Evolutionary conservation across 2,888 invertebrate species (phyloP).

Genomic region (Trisateles emortualis): DNA sequence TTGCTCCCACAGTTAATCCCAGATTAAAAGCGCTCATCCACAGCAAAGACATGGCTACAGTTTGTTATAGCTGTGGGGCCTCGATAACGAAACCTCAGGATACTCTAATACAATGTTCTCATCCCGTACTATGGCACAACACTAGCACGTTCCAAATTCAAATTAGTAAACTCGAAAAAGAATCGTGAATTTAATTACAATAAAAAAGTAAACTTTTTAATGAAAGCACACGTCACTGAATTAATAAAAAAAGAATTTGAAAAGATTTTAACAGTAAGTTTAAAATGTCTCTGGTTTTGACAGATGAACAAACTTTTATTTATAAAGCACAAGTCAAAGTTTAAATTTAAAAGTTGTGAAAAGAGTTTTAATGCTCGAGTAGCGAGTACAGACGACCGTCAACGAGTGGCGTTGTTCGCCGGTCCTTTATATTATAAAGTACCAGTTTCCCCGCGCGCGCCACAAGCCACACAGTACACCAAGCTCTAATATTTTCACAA

Average conservation of each 20-base stretch:
- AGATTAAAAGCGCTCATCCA: conserved; percentile 89
- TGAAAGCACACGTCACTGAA: neutral
- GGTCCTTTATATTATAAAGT: conserved; percentile 68
- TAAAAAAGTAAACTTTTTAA: neutral
- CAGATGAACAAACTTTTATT: too few species aligned
- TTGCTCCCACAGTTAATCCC: conserved; percentile 88
- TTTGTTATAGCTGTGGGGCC: conserved; percentile 25
- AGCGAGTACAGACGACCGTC: conserved; percentile 57
- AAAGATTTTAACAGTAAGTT: too few species aligned
- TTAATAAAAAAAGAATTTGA: too few species aligned
- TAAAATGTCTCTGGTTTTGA: too few species aligned
- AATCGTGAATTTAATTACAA: neutral
- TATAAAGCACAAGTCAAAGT: neutral
- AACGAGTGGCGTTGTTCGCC: conserved; percentile 62
- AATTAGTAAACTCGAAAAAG: neutral
- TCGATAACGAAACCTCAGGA: conserved; percentile 32
- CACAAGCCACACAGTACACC: conserved; percentile 15
- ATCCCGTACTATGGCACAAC: conserved; percentile 25
- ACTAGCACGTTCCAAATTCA: conserved; percentile 5
- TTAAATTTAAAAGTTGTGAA: neutral
- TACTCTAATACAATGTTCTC: conserved; percentile 28
- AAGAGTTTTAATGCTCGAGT: conserved; percentile 42
- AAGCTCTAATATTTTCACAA: neutral
- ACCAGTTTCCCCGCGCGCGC: conserved; percentile 63
- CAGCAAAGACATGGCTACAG: conserved; percentile 85